Base-by-base conservation (phyloP, 2,113 vertebrate species). In the Serinus canaria region DNA sequence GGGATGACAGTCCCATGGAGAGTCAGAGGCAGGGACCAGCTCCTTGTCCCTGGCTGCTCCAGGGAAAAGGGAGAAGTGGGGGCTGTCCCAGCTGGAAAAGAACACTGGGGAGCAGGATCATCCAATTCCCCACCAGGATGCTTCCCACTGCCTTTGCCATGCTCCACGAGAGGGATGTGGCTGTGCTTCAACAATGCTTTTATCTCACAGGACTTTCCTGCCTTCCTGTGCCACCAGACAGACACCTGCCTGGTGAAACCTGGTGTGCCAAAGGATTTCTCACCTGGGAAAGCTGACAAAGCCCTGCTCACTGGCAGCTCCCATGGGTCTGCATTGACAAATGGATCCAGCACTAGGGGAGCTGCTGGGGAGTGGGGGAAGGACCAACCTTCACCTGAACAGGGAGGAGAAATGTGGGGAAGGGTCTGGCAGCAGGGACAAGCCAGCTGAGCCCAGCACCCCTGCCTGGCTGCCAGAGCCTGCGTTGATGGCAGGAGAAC, bases 1-100 rank as follows among this genome's bases (percentile, higher is more conserved):
- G 33, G 49, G 30, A 44, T 1, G 7, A 52, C 39, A 59, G 15
- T 39, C 11, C 10, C 0, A 0, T 3, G 27, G 16, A 9, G 49
- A 68, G 23, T 37, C 50, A 60, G 66, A 69, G n/a, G 19, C 37
- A 67, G 56, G 63, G 33, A 47, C 21, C 39, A 46, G 30, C 62
- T 30, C 8, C 33, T 58, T 37, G 24, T 20, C 52, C 22, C 28
- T 39, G 7, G 46, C 37, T 74, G n/a, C n/a, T 53, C 4, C 27
- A 73, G 24, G n/a, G 30, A 59, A 68, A 72, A 47, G 7, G 16
- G 31, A 52, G 39, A 37, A 56, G 15, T 8, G n/a, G 1, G 4
- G 13, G 8, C 73, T 74, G 18, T 17, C 28, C 49, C n/a, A 46
- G 37, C 46, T 89, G 53, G 52, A 53, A 41, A 73, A 76, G n/a